Evolutionary conservation across 2,888 invertebrate genomes (phyloP).

Genomic region (Sipha maydis): DNA sequence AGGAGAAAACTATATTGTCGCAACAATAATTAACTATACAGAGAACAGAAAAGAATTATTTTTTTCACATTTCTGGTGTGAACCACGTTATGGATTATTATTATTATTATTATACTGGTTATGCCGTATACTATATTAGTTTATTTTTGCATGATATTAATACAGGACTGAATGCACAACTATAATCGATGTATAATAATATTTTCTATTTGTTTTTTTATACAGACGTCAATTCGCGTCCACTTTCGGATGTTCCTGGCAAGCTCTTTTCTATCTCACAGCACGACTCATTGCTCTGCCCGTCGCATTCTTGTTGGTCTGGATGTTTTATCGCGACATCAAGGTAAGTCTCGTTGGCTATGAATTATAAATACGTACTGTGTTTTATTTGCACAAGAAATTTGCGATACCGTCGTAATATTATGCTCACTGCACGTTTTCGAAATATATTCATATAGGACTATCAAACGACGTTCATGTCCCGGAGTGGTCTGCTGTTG

Average conservation of each 20-base stretch:
- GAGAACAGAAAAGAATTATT: background rate
- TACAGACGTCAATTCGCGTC: slow-evolving; percentile 79
- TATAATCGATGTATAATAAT: background rate
- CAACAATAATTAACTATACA: background rate
- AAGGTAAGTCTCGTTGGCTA: slow-evolving; percentile 68
- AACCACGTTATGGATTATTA: background rate
- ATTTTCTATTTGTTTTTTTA: background rate
- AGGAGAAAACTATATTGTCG: background rate
- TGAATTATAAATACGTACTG: background rate
- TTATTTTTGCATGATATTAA: background rate
- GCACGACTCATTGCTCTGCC: slow-evolving; percentile 81
- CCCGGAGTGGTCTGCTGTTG: slow-evolving; percentile 77
- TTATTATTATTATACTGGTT: background rate
- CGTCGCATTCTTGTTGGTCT: slow-evolving; percentile 79
- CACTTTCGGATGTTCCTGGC: slow-evolving; percentile 80
- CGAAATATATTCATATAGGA: slow-evolving; percentile 66
- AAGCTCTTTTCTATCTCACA: slow-evolving; percentile 80
- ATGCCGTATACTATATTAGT: background rate
- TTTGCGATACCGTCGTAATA: slow-evolving; percentile 1
- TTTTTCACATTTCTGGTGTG: background rate
- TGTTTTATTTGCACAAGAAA: background rate
- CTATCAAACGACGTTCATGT: slow-evolving; percentile 77
- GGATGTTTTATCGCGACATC: slow-evolving; percentile 78
- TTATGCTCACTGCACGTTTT: background rate
- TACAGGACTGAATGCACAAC: background rate